A percentile compares a stretch with the other conserved stretches of the same genome.
Conservation (phyloP, 2,113 vertebrate genomes). For the Barnardius zonarius region DNA sequence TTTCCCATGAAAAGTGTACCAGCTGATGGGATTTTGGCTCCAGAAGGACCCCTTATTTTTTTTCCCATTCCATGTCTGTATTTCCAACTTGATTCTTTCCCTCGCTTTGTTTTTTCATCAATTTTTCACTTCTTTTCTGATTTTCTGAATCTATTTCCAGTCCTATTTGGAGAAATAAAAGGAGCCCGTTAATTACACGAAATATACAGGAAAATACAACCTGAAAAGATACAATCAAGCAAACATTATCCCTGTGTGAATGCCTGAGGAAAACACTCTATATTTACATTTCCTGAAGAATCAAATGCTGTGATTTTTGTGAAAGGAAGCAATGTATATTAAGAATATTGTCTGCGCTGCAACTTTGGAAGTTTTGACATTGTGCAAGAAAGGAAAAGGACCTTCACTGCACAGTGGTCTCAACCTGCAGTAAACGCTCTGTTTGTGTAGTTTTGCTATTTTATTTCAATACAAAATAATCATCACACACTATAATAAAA, state of each 20-base stretch:
- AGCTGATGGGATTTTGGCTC: background rate
- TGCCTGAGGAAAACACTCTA: conserved; percentile 27
- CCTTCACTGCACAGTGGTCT: conserved; percentile 24
- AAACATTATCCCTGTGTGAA: background rate
- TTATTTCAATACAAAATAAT: conserved; percentile 61
- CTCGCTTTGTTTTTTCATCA: background rate
- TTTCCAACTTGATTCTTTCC: background rate
- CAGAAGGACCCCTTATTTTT: background rate
- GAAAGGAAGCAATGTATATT: background rate
- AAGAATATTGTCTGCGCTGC: background rate
- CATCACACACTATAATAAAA: conserved; percentile 29
- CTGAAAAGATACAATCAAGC: background rate
- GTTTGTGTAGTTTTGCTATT: conserved; percentile 42
- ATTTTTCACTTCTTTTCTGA: background rate
- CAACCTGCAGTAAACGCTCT: conserved; percentile 46
- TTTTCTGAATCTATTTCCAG: background rate
- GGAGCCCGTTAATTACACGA: background rate
- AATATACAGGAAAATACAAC: background rate
- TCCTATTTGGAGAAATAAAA: background rate
- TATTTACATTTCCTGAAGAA: conserved; percentile 34
- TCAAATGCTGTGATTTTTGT: conserved; percentile 9
- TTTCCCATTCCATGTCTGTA: background rate
- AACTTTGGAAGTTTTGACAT: background rate
- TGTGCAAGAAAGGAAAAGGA: conserved; percentile 13
- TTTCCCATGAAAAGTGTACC: background rate